Base-by-base conservation (phyloP, 1,140 invertebrate species). In the Lineus longissimus region DNA sequence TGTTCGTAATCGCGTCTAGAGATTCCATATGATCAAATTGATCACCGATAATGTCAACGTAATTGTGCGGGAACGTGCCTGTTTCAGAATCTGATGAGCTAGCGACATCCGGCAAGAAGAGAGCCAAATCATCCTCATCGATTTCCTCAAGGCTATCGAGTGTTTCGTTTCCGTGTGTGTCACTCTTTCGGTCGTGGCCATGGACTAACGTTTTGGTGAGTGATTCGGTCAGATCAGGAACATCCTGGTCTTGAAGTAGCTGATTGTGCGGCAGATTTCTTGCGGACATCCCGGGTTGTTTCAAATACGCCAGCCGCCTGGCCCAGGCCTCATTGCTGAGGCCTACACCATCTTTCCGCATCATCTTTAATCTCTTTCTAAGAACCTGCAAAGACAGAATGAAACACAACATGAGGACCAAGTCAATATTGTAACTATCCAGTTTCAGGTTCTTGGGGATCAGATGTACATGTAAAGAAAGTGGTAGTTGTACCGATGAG, bases 71-170 rank as follows among this genome's bases (percentile, higher is more conserved):
- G n/a, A 51, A 51, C 47, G 47, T 23, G 25, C 25, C 47, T 7
- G 47, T 51, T n/a, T 51, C 47, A 27, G n/a, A 23, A 23, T 51
- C 19, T 4, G 47, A 51, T 27, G 47, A 23, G n/a, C 47, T 51
- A 7, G n/a, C 19, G n/a, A 51, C 47, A 71, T 88, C 86, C 0
- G 87, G 87, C 45, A 89, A 72, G 63, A 89, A 86, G 13, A 87
- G 87, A 4, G 88, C 86, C 29, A 88, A 71, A 73, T 89, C 87
- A 76, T 88, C 87, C 68, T 89, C 86, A 70, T 87, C 85, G 55
- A 88, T 86, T 69, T 87, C 87, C 74, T 69, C 65, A 9, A 69
- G 55, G 22, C 63, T 65, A 31, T 65, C 66, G 36, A 41, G 56
- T 54, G 51, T 27, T 55, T 67, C 41, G 56, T 31, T 33, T 31